A percentile compares a stretch with the other conserved stretches of the same genome.
phyloP scores from a whole-genome alignment of 2,797 vertebrate species.

The Oreochromis grahami region DNA sequence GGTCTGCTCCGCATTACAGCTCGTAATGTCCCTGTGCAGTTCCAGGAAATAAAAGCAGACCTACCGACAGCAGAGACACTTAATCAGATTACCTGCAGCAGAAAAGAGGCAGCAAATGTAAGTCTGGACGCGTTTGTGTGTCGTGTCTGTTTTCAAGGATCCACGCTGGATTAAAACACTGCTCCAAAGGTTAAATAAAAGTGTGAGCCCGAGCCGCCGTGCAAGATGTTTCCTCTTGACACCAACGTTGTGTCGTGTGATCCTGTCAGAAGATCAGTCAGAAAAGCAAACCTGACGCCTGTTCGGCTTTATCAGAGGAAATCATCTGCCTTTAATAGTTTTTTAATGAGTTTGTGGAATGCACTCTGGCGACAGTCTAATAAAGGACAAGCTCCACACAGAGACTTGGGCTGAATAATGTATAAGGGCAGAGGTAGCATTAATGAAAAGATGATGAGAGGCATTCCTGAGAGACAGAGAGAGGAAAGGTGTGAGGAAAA shows the following conservation, averaged over 20 bases:
- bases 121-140: neutral
- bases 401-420: constrained; percentile 75
- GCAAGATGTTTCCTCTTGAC: constrained; percentile 45
- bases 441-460: constrained; percentile 80
- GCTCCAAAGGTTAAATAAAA: constrained; percentile 21
- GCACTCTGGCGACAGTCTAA: constrained; percentile 72
- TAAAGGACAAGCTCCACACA: constrained; percentile 67
- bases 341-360: constrained; percentile 80
- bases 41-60: neutral
- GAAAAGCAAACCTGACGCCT: constrained; percentile 1
- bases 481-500: constrained; percentile 48
- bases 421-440: constrained; percentile 69
- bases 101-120: neutral
- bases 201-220: neutral
- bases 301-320: constrained; percentile 54
- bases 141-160: neutral
- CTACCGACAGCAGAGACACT: neutral
- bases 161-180: neutral
- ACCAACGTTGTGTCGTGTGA: neutral
- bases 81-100: neutral
- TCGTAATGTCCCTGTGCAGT: neutral
- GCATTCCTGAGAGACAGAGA: constrained; percentile 61
- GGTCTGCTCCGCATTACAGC: neutral
- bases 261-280: constrained; percentile 32
- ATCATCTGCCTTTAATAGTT: constrained; percentile 72